These are phyloP conservation scores for Cephus runcator DNA, from an alignment of 2,888 invertebrate genomes.

Conservation along the genomic window DNA sequence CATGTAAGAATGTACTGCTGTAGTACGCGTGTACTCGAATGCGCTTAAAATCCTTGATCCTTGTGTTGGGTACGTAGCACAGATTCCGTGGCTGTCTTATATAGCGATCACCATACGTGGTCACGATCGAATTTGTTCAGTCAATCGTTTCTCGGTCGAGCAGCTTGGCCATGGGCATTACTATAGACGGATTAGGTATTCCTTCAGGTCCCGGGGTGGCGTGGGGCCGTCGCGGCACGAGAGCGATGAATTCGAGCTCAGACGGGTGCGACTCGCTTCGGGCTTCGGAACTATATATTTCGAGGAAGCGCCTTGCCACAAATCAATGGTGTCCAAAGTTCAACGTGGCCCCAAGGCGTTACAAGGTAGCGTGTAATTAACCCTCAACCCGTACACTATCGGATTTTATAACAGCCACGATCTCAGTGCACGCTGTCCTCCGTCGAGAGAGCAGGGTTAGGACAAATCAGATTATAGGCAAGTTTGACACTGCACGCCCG, in stretches of 20 bases:
- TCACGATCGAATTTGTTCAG: neutral
- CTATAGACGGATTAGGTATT: neutral
- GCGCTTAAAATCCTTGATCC: neutral
- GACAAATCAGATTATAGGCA: constrained; percentile 25
- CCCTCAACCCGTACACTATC: constrained; percentile 43
- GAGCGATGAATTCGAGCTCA: neutral
- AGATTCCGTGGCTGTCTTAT: neutral
- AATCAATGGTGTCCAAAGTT: constrained; percentile 60
- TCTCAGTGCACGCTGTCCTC: constrained; percentile 28
- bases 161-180: neutral
- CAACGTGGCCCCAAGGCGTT: constrained; percentile 31
- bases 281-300: constrained; percentile 1
- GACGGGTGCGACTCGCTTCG: neutral
- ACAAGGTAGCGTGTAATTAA: constrained; percentile 55
- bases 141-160: neutral
- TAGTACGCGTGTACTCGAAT: neutral
- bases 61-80: neutral
- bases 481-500: neutral
- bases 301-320: constrained; percentile 33
- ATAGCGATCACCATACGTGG: neutral
- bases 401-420: constrained; percentile 45
- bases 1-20: neutral
- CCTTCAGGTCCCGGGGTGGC: neutral
- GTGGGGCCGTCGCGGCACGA: neutral
- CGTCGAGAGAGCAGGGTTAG: constrained; percentile 20